A percentile compares a stretch with the other conserved stretches of the same genome.
These are phyloP conservation scores for Machimus rusticus DNA, from an alignment of 2,888 invertebrate genomes.

Conservation along the genomic window DNA sequence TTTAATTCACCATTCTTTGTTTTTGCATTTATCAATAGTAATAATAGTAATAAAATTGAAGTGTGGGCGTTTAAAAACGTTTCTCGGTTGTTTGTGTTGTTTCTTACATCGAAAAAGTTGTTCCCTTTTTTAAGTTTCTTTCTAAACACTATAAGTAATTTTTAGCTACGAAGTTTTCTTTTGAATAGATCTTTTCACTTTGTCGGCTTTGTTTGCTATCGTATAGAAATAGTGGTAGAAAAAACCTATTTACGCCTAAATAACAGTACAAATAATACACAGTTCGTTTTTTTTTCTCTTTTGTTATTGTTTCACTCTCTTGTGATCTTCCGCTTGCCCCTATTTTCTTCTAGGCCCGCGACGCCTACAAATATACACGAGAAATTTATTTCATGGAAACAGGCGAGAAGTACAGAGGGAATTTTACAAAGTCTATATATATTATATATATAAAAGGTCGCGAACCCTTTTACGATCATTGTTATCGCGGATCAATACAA, in stretches of 20 bases:
- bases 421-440: background rate
- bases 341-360: background rate
- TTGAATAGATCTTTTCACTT: conserved; percentile 16
- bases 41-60: conserved; percentile 42
- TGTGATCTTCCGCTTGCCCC: background rate
- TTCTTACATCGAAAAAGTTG: conserved; percentile 24
- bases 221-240: conserved; percentile 37
- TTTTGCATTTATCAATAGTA: conserved; percentile 42
- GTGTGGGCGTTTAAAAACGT: conserved; percentile 8
- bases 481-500: background rate
- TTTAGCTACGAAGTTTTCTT: conserved; percentile 5
- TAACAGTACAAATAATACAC: conserved; percentile 35
- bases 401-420: background rate
- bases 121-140: conserved; percentile 29
- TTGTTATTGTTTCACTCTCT: background rate
- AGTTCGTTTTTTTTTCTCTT: conserved; percentile 14
- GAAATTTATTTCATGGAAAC: background rate
- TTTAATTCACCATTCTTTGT: conserved; percentile 27
- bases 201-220: conserved; percentile 21
- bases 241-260: conserved; percentile 32
- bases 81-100: conserved; percentile 17
- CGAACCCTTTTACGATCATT: background rate
- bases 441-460: background rate
- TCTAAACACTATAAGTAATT: conserved; percentile 13
- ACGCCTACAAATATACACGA: background rate